Evolutionary conservation across 2,888 invertebrate species (phyloP).

Genomic region (Coenonympha arcania): DNA sequence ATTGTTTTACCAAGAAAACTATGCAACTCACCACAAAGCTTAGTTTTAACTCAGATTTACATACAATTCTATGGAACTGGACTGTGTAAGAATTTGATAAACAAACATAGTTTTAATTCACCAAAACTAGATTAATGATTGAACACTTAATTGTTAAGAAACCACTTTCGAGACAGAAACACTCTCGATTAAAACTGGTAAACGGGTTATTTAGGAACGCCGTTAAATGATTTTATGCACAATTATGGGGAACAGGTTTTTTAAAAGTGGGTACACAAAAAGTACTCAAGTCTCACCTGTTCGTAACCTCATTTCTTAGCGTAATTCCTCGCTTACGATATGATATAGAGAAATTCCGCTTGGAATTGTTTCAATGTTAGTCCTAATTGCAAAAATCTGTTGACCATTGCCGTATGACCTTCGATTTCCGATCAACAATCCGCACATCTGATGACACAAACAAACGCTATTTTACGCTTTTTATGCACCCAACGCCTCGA

Average conservation of each 20-base stretch:
- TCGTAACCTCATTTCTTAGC: constrained; percentile 41
- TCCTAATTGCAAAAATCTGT: constrained; percentile 36
- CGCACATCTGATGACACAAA: constrained; percentile 57
- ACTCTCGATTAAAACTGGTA: constrained; percentile 4
- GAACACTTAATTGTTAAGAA: background rate
- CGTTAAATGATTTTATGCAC: constrained; percentile 13
- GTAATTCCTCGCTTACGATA: constrained; percentile 33
- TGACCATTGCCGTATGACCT: constrained; percentile 44
- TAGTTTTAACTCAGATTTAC: no score
- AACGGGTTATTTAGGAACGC: constrained; percentile 11
- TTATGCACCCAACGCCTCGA: constrained; percentile 27
- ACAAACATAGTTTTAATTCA: no score
- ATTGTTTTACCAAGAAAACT: no score
- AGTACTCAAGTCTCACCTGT: constrained; percentile 39
- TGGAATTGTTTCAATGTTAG: constrained; percentile 26
- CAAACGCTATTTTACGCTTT: constrained; percentile 38
- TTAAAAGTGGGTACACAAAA: constrained; percentile 29
- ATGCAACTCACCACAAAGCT: no score
- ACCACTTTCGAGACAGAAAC: constrained; percentile 9
- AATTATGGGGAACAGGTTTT: constrained; percentile 28
- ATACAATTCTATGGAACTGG: no score
- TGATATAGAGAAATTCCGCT: constrained; percentile 23
- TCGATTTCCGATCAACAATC: constrained; percentile 44
- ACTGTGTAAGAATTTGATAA: no score
- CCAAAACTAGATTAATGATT: background rate